Base-by-base conservation (phyloP, 2,888 invertebrate genomes). In the Campaea margaritaria region DNA sequence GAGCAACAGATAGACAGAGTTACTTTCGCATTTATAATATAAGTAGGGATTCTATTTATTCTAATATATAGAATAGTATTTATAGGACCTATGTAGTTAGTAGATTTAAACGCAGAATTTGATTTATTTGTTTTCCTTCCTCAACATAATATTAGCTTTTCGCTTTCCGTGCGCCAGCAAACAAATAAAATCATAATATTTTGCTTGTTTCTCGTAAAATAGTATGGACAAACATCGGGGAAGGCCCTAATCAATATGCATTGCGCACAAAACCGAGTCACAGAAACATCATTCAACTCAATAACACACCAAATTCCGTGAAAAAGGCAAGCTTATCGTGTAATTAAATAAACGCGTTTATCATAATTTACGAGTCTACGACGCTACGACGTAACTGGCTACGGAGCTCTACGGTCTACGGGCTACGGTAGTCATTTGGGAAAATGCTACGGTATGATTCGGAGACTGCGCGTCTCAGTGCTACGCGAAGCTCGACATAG, bases 401-500 rank as follows among this genome's bases (percentile, higher is more conserved):
- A 71, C 71, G 68, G 27, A 43, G 50, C 43, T 31, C 54, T 50
- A 44, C 49, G 58, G 45, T 53, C 60, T 66, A 62, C 59, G 45
- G 34, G 36, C 56, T 65, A 68, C 78, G 74, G 70, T 68, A 75
- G 73, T 73, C 78, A 78, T 77, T 81, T 78, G 31, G 72, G 76
- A 76, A 73, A 74, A 73, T 64, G 76, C 73, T 80, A 77, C 74
- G 71, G 69, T 71, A 74, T 76, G 79, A 79, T 74, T 83, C 82
- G 83, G 90, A 90, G 90, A 84, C 89, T 89, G 89, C 90, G 90
- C 90, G 87, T 70, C 78, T 79, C 86, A 90, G 90, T 90, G 70
- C 78, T 79, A 78, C 83, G 79, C 77, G 77, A 73, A 72, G 75
- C 60, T 70, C 74, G 69, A 70, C 64, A 62, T 68, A 58, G 78